These are phyloP conservation scores for Babyrousa celebensis DNA, from an alignment of 2,797 vertebrate species.

Conservation along the genomic window DNA sequence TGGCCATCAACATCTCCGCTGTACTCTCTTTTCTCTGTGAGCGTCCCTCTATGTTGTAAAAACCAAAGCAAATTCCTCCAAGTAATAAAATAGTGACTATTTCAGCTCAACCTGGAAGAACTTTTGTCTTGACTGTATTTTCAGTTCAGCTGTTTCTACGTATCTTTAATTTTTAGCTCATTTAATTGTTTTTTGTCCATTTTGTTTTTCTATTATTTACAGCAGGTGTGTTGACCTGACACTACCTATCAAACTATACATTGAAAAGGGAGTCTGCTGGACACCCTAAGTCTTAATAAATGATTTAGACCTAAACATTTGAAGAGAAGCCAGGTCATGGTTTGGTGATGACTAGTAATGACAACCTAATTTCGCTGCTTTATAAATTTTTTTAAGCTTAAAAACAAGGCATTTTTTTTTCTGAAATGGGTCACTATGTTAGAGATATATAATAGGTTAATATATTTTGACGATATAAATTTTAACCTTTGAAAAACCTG, in stretches of 20 bases:
- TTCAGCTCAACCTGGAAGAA: not conserved
- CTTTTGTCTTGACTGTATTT: not conserved
- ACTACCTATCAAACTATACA: not conserved
- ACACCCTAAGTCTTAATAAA: not conserved
- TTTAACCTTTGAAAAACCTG: constrained; percentile 19
- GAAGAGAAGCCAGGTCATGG: not conserved
- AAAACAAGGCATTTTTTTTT: not conserved
- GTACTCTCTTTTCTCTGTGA: not conserved
- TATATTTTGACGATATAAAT: not conserved
- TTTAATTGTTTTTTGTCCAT: not conserved
- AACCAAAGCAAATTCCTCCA: not conserved
- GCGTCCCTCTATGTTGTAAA: not conserved
- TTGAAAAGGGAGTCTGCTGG: not conserved
- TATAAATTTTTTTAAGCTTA: not conserved
- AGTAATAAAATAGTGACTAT: not conserved
- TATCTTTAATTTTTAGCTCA: constrained; percentile 12
- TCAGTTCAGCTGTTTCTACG: not conserved
- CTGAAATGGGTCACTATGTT: not conserved
- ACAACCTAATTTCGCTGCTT: not conserved
- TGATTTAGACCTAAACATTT: constrained; percentile 60
- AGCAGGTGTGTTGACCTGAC: not conserved
- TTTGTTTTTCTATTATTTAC: constrained; percentile 25
- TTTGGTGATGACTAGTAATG: not conserved
- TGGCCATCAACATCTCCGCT: not conserved
- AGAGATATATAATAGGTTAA: not conserved